Percentiles rank a stretch among this genome's conserved stretches.
Evolutionary conservation across 2,113 vertebrate genomes (phyloP).

Genomic region (Phaethornis superciliosus): DNA sequence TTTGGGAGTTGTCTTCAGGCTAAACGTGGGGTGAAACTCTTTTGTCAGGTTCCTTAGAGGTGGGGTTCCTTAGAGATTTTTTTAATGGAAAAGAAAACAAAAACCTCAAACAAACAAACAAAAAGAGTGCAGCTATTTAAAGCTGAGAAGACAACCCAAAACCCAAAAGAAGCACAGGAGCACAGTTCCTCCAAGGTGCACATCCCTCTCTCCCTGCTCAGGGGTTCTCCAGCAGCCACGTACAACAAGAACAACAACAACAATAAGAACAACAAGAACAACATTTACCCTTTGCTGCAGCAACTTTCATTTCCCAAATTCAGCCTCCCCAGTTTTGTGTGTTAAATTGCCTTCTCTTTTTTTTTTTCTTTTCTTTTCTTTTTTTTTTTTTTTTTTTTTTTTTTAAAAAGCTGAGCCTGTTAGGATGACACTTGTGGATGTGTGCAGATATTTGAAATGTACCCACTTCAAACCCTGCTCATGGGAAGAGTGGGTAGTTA

Average conservation of each 20-base stretch:
- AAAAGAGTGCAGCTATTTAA: not conserved
- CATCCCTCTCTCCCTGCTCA: fast-evolving
- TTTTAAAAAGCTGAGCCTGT: not conserved
- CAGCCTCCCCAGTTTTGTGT: not conserved
- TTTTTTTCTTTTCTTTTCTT: too few relatives aligned
- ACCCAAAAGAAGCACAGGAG: not conserved
- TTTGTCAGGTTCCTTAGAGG: not conserved
- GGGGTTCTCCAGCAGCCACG: not conserved
- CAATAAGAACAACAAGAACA: not conserved
- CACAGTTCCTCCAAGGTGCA: not conserved
- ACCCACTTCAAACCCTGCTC: conserved; percentile 40
- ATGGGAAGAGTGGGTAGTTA: conserved; percentile 29
- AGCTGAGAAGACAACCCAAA: not conserved
- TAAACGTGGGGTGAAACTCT: not conserved
- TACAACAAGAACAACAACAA: not conserved
- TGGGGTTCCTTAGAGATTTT: not conserved
- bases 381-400: too few relatives aligned
- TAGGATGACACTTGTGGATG: conserved; percentile 25
- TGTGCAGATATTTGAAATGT: conserved; percentile 48
- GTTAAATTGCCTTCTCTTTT: conserved; percentile 44
- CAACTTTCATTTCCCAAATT: not conserved
- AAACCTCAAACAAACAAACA: too few relatives aligned
- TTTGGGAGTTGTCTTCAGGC: not conserved
- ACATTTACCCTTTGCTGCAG: not conserved
- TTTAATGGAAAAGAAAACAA: not conserved